Base-by-base conservation (phyloP, 2,113 vertebrate genomes). In the Sterrhoptilus dennistouni region DNA sequence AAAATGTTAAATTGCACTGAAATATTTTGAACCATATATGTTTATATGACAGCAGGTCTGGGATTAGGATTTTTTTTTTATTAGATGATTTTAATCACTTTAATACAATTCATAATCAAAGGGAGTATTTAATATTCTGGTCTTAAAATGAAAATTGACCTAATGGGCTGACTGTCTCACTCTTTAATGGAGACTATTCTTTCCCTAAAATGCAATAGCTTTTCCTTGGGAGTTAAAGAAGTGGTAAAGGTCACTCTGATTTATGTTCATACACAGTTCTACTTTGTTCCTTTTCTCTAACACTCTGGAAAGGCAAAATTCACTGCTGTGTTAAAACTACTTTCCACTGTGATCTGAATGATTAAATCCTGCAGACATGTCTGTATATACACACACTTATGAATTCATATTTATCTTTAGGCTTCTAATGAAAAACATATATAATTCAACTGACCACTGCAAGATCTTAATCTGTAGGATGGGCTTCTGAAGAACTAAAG, bases 91-190 rank as follows among this genome's bases (percentile, higher is more conserved):
- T 76, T 93, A 93, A 95, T 95, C 89, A 94, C 38, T 87, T 93
- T 95, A 95, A 74, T 93, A 92, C 87, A 89, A 60, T 83, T 82
- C 87, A 57, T 87, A 92, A 69, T 93, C 59, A 94, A 54, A 94
- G 53, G 47, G 69, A 83, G 21, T 76, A 65, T 87, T 95, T 91
- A 97, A 93, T 91, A 95, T 84, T 92, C 74, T 29, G 31, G 27
- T 79, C 27, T 97, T 71, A 90, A 95, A 87, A 94, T 93, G 68
- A 97, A 94, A 83, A 96, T 27, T 91, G 83, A 90, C 86, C 92
- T 80, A 86, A 79, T 61, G 78, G 71, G 77, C 40, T 70, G 56
- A 36, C 81, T 45, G 23, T 81, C 31, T 70, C 76, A 83, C 68
- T 60, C 45, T 91, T 87, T 79, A 84, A 60, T 1, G 20, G 89